Percentiles rank a stretch among this genome's conserved stretches.
Conservation (phyloP, 1,140 invertebrate genomes). For the Tetranychus cinnabarinus region DNA sequence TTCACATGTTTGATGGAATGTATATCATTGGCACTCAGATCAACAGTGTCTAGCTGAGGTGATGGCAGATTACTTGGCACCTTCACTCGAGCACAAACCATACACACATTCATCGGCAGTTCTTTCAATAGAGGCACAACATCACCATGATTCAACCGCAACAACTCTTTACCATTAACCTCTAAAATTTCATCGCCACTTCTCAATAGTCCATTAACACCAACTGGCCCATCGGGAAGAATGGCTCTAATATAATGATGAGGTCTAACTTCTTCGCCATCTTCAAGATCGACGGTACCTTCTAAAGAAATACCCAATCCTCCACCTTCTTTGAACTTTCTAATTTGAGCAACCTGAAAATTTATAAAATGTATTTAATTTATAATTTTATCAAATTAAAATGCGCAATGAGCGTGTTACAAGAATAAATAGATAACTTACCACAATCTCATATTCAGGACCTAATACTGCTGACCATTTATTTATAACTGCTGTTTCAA, state of each 20-base stretch:
- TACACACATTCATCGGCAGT: conserved; percentile 67
- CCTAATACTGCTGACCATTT: too few relatives aligned
- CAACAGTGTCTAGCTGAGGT: background rate
- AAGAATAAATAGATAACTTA: conserved; percentile 22
- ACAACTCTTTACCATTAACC: conserved; percentile 76
- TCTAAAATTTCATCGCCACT: conserved; percentile 71
- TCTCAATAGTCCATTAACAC: conserved; percentile 46
- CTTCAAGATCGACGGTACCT: conserved; percentile 83
- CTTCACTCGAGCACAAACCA: conserved; percentile 64
- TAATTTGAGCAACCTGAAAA: conserved; percentile 45
- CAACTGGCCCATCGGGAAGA: conserved; percentile 76
- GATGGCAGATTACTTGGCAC: background rate
- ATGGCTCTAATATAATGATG: conserved; percentile 85
- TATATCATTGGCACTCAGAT: background rate
- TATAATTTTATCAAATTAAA: background rate
- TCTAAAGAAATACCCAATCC: conserved; percentile 86
- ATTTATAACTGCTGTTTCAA: background rate
- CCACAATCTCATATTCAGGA: conserved; percentile 46
- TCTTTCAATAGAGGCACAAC: conserved; percentile 87
- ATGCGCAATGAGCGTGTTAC: background rate
- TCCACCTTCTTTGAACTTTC: conserved; percentile 59
- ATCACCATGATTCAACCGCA: conserved; percentile 86
- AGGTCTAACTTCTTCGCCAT: conserved; percentile 60
- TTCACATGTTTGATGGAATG: background rate
- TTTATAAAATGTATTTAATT: conserved; percentile 1